Percentiles rank a stretch among this genome's conserved stretches.
phyloP scores from a whole-genome alignment of 2,113 vertebrate species.

The Clupea harengus region DNA sequence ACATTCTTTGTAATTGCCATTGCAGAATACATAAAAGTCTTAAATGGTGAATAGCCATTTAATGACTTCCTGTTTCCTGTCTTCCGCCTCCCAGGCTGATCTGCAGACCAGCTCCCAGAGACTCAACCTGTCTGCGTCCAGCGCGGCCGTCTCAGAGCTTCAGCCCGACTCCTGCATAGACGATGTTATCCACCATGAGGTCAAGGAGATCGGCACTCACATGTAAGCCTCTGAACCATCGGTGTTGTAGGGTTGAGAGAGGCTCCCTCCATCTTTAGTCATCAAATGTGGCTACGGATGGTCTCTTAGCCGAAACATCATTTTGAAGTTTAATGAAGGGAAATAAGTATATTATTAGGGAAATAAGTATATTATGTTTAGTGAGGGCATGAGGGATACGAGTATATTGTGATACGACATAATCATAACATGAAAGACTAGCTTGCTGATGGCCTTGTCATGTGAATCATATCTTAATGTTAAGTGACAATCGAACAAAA shows the following conservation, averaged over 20 bases:
- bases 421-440: neutral
- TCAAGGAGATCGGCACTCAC: conserved; percentile 98
- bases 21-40: neutral
- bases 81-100: conserved; percentile 78
- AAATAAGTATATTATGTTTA: neutral
- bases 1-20: neutral
- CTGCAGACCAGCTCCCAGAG: conserved; percentile 98
- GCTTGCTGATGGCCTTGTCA: neutral
- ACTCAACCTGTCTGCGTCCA: conserved; percentile 94
- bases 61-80: neutral
- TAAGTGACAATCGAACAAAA: neutral
- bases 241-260: neutral
- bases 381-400: neutral
- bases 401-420: neutral
- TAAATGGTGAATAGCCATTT: neutral
- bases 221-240: conserved; percentile 76
- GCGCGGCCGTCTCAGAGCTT: conserved; percentile 86
- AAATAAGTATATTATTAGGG: neutral
- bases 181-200: conserved; percentile 98
- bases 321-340: neutral
- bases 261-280: neutral
- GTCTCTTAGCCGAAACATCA: neutral
- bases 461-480: neutral
- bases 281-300: neutral
- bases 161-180: conserved; percentile 95